These are phyloP conservation scores for Mugil cephalus DNA, from an alignment of 2,113 vertebrate species.

Conservation along the genomic window DNA sequence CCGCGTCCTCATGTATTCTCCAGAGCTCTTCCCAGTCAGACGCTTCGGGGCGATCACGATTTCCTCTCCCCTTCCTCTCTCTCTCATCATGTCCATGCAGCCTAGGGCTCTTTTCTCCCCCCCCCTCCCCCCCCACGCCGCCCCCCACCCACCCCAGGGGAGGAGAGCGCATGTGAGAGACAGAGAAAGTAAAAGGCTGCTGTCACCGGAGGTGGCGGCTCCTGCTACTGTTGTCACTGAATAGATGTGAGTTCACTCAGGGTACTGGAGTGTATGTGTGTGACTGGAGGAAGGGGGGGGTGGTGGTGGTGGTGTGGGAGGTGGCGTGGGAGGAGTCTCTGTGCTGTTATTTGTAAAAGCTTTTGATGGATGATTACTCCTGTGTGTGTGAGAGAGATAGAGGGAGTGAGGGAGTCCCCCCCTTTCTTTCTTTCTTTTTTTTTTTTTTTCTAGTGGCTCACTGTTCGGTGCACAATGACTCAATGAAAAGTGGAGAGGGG, in stretches of 20 bases:
- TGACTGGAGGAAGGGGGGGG: background rate
- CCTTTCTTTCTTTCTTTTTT: constrained; percentile 19
- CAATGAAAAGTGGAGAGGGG: constrained; percentile 82
- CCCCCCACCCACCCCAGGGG: too few relatives aligned
- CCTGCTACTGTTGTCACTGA: constrained; percentile 63
- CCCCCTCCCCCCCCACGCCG: too few relatives aligned
- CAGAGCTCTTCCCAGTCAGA: constrained; percentile 28
- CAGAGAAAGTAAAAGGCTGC: constrained; percentile 45
- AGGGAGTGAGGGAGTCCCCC: constrained; percentile 74
- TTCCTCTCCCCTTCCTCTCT: constrained; percentile 18
- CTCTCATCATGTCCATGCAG: constrained; percentile 50
- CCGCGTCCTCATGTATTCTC: constrained; percentile 19
- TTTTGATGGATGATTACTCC: constrained; percentile 88
- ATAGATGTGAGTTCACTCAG: constrained; percentile 76
- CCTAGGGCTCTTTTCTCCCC: constrained; percentile 48
- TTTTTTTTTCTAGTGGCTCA: constrained; percentile 65
- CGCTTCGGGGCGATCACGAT: constrained; percentile 51
- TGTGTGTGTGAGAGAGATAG: constrained; percentile 70
- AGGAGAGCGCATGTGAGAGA: too few relatives aligned
- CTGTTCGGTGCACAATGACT: constrained; percentile 80
- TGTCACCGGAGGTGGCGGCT: constrained; percentile 66
- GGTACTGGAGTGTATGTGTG: constrained; percentile 59
- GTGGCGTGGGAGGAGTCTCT: constrained; percentile 78
- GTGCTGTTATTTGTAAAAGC: constrained; percentile 84
- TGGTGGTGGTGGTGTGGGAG: constrained; percentile 6